Conservation (phyloP, 2,888 invertebrate species). For the Serrognathus titanus region DNA sequence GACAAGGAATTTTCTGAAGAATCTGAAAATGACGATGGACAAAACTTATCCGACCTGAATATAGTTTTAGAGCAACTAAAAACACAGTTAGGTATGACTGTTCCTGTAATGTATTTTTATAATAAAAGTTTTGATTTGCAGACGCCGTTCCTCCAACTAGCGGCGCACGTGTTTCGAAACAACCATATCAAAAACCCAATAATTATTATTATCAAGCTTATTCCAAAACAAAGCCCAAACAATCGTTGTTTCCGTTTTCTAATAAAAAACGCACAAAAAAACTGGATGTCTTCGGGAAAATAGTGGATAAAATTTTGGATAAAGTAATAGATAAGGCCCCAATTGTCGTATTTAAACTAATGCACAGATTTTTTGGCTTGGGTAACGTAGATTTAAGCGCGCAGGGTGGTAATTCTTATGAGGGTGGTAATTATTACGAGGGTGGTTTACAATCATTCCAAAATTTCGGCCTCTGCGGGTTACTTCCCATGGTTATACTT, state of each 20-base stretch:
- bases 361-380: slow-evolving; percentile 35
- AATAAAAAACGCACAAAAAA: slow-evolving; percentile 20
- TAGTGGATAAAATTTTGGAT: slow-evolving; percentile 40
- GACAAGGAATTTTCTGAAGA: not conserved
- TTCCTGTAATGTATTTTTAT: not conserved
- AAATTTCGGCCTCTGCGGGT: slow-evolving; percentile 36
- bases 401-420: slow-evolving; percentile 3
- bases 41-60: not conserved
- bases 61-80: not conserved
- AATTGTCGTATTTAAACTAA: slow-evolving; percentile 32
- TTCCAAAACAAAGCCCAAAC: not conserved
- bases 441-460: slow-evolving; percentile 3
- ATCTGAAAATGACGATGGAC: not conserved
- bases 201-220: slow-evolving; percentile 7
- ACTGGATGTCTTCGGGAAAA: slow-evolving; percentile 31
- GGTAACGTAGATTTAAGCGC: slow-evolving; percentile 13
- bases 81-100: slow-evolving; percentile 6
- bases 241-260: no score
- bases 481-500: slow-evolving; percentile 39
- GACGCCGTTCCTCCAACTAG: not conserved
- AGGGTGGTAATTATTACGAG: slow-evolving; percentile 6
- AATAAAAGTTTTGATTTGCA: slow-evolving; percentile 6
- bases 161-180: slow-evolving; percentile 1
- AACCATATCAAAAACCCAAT: not conserved
- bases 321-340: slow-evolving; percentile 34